Evolutionary conservation across 30 jellyfish, hydroid and myxozoan genomes (phyloP), one percentile per base, ranked within the genome.

Genomic region (Chrysaora quinquecirrha): DNA sequence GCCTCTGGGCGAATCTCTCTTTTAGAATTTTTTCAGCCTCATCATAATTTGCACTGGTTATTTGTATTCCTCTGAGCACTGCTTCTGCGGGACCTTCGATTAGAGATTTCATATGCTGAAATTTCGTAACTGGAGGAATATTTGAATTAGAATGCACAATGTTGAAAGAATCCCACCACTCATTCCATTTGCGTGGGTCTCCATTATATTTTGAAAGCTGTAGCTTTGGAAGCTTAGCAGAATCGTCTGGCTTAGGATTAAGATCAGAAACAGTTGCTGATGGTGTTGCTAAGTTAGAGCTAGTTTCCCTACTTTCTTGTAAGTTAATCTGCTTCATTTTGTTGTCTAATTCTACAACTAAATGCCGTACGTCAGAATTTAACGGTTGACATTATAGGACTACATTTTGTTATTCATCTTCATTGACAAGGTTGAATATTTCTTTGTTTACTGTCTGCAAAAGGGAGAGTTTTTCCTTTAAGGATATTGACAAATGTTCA

Each of bases 61-160:
- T 32, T 48, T 61, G 77, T 16, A 70, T 49, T 18, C 88, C 94
- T 2, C 80, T 3, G 20, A 71, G 30, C 35, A 81, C 66, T 23
- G 80, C 27, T 14, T 34, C 82, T 18, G 94, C 94, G 22, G 66
- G 75, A 30, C 87, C 94, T 83, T 73, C 82, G 0, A 83, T 28
- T 22, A 52, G 66, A 20, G 82, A 27, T 83, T 60, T 52, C 54
- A 83, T 33, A 47, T 83, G 80, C 34, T 70, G 31, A 35, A 81
- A 81, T 38, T 70, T 67, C 48, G 47, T 38, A 9, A 43, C 76
- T 19, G 68, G 43, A 19, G 89, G 6, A 19, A 78, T 48, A 34
- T 52, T 4, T 9, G n/a, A 2, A 28, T 48, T 78, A 18, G 47
- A 23, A 64, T 78, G 82, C 35, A 78, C 48, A 19, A 50, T 34